These are phyloP conservation scores for Lates japonicus DNA, from an alignment of 2,797 vertebrate species.

Conservation along the genomic window DNA sequence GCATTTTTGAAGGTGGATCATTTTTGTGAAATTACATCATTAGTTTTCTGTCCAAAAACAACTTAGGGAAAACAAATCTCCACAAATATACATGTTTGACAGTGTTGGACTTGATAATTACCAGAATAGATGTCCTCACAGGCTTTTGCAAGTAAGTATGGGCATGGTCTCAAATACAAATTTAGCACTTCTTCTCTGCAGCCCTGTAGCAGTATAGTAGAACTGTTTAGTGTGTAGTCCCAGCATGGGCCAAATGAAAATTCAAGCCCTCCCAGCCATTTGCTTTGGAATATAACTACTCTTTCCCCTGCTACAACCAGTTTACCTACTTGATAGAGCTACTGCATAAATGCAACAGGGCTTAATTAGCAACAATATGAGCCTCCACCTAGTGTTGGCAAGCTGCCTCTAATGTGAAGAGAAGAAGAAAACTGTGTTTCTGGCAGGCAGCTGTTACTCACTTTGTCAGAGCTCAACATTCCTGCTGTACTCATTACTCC, in stretches of 20 bases:
- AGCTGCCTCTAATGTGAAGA: conserved; percentile 27
- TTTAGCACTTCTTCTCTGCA: conserved; percentile 4
- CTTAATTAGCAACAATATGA: conserved; percentile 51
- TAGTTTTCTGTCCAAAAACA: neutral
- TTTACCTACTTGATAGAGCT: conserved; percentile 30
- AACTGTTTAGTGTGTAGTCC: neutral
- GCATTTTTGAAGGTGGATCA: neutral
- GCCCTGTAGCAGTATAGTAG: neutral
- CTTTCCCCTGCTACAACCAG: conserved; percentile 5
- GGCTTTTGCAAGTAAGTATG: neutral
- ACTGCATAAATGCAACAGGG: conserved; percentile 45
- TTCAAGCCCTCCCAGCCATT: conserved; percentile 10
- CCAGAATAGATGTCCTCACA: neutral
- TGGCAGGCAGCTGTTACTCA: conserved; percentile 38
- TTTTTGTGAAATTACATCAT: neutral
- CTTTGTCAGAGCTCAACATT: conserved; percentile 22
- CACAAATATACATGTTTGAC: neutral
- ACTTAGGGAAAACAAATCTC: neutral
- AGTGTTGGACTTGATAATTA: neutral
- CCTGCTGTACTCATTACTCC: conserved; percentile 30
- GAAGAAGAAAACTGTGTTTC: conserved; percentile 33
- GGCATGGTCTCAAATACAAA: neutral
- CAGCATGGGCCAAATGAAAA: conserved; percentile 11
- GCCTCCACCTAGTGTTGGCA: conserved; percentile 48
- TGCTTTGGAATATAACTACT: conserved; percentile 14